Conservation (phyloP, 2,113 vertebrate species). For the Hepsetus odoe region DNA sequence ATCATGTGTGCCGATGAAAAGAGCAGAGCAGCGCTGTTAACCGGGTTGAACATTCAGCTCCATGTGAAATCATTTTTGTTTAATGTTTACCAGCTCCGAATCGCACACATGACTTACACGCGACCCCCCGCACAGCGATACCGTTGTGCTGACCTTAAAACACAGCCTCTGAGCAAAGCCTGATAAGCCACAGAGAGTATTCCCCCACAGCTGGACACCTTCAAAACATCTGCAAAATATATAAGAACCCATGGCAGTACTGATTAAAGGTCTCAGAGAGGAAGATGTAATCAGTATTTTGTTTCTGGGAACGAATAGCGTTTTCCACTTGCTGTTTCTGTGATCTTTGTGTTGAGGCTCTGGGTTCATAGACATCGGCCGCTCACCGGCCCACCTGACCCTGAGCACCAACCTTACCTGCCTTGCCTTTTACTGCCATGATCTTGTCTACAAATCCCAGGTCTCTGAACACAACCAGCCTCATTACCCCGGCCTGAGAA, state of each 20-base stretch:
- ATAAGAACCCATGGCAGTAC: not conserved
- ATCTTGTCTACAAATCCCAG: not conserved
- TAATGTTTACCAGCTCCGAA: slow-evolving; percentile 37
- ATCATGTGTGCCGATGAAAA: not conserved
- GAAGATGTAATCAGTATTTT: not conserved
- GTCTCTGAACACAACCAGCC: not conserved
- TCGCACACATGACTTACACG: slow-evolving; percentile 3
- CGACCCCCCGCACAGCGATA: slow-evolving; percentile 8
- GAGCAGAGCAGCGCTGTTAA: not conserved
- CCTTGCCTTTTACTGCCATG: not conserved
- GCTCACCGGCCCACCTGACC: not conserved
- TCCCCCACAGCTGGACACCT: not conserved
- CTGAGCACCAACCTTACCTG: not conserved
- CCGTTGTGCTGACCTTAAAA: slow-evolving; percentile 22
- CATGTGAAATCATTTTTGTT: slow-evolving; percentile 6
- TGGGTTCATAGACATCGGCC: not conserved
- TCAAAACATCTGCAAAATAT: slow-evolving; percentile 3
- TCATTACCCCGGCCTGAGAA: not conserved
- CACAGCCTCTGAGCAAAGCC: not conserved
- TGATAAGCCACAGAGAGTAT: not conserved
- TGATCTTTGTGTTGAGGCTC: too few species aligned
- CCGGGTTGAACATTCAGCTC: not conserved
- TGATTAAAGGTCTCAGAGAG: not conserved
- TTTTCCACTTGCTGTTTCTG: not conserved
- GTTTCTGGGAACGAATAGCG: not conserved